Base-by-base conservation (phyloP, 2,113 vertebrate species). In the Tangachromis dhanisi region DNA sequence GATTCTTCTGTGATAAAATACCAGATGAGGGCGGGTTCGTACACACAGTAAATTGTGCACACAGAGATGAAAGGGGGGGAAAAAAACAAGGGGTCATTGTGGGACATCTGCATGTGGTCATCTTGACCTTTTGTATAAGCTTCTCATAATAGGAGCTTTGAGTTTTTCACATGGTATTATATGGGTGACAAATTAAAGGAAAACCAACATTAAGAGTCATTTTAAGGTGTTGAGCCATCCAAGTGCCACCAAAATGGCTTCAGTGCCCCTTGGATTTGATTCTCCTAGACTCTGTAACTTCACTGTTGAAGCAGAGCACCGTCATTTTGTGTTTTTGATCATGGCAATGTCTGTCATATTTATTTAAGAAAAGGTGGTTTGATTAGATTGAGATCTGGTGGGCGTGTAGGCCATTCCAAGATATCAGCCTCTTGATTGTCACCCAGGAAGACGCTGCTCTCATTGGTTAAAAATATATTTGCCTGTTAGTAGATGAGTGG, bases 31-130 rank as follows among this genome's bases (percentile, higher is more conserved):
- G 73, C 1, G 17, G 73, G 26, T 49, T 78, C 7, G 3, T 51
- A 33, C 7, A 45, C 38, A 83, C 49, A 80, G 57, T 83, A 63
- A 66, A 61, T 49, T 35, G 49, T 31, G n/a, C 82, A 7, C 35
- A 80, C 24, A 24, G 45, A 73, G 33, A 26, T 49, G 71, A 14
- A 59, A 14, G 63, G 54, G 31, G 38, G 14, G 38, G 5, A 2
- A 38, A n/a, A 73, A 17, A 71, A 90, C 79, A 91, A 84, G 81
- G 55, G 83, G 26, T 86, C 83, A 85, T 86, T 89, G 85, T 91
- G 55, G 8, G 33, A 59, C 61, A 66, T 79, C 80, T 84, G 84
- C 59, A 59, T 80, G 85, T 47, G 8, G 17, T 16, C 4, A 3
- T 49, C 89, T 81, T 90, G 47, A 57, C 68, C 59, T 73, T 84